Evolutionary conservation across 2,113 vertebrate species (phyloP).

Genomic region (Neolamprologus sp.): DNA sequence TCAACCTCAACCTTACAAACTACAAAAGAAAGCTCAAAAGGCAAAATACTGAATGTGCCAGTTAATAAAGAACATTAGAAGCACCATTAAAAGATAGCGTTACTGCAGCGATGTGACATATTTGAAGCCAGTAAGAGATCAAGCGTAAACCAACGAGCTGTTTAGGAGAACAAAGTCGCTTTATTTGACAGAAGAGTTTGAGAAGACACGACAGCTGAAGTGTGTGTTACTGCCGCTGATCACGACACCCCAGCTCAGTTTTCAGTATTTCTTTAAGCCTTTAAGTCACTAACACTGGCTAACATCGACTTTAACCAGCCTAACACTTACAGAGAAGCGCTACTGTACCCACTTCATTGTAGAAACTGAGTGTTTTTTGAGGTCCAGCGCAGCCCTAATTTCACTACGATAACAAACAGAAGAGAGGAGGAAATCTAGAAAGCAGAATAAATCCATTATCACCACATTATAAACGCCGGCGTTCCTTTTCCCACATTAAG

Average conservation of each 20-base stretch:
- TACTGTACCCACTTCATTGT: fast-evolving
- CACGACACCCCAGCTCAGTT: neutral
- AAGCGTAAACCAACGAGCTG: neutral
- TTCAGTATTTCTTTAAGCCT: neutral
- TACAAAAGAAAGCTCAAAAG: neutral
- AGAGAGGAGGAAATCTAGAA: neutral
- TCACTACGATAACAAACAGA: neutral
- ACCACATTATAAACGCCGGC: neutral
- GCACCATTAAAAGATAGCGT: neutral
- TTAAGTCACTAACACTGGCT: neutral
- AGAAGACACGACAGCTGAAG: neutral
- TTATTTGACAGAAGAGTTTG: neutral
- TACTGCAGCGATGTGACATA: neutral
- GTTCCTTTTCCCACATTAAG: neutral
- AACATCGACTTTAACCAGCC: neutral
- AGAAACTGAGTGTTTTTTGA: neutral
- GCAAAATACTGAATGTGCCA: neutral
- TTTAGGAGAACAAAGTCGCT: neutral
- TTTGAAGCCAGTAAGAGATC: neutral
- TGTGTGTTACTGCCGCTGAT: neutral
- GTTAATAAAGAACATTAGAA: neutral
- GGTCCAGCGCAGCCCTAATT: neutral
- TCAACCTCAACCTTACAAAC: neutral
- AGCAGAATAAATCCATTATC: neutral
- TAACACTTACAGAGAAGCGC: neutral